A percentile compares a stretch with the other conserved stretches of the same genome.
phyloP scores from a whole-genome alignment of 2,797 vertebrate species.

The Myotis daubentonii region DNA sequence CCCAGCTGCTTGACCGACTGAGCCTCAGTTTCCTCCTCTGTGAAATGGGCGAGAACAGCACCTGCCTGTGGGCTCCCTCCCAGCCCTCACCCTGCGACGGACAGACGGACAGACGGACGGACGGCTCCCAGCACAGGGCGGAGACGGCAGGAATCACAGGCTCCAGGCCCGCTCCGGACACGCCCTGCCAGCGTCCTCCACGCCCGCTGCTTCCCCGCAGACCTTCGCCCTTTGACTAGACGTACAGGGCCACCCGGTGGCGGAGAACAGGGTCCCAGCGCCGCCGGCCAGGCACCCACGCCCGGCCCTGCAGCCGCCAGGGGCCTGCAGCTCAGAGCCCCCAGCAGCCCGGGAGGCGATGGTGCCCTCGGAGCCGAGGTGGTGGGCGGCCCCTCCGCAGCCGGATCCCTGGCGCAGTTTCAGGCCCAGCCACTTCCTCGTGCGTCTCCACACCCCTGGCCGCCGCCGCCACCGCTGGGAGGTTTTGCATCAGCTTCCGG shows the following conservation, averaged over 20 bases:
- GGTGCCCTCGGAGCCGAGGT: background rate
- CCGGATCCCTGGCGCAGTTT: conserved; percentile 83
- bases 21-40: background rate
- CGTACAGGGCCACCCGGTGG: background rate
- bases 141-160: fast-evolving
- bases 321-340: background rate
- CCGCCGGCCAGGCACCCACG: background rate
- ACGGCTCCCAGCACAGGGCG: fast-evolving
- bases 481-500: conserved; percentile 95
- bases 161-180: background rate
- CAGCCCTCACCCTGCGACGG: background rate
- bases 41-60: background rate
- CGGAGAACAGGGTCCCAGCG: background rate
- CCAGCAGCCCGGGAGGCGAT: fast-evolving
- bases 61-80: background rate
- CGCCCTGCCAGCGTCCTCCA: fast-evolving
- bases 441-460: conserved; percentile 84
- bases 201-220: background rate
- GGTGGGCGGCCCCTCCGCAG: conserved; percentile 66
- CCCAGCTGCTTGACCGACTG: fast-evolving
- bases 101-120: too few relatives aligned
- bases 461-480: conserved; percentile 86
- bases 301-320: background rate
- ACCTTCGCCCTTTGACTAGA: background rate
- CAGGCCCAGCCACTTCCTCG: conserved; percentile 85